A percentile compares a stretch with the other conserved stretches of the same genome.
These are phyloP conservation scores for Ancistrus triradiatus DNA, from an alignment of 2,113 vertebrate genomes.

Conservation along the genomic window DNA sequence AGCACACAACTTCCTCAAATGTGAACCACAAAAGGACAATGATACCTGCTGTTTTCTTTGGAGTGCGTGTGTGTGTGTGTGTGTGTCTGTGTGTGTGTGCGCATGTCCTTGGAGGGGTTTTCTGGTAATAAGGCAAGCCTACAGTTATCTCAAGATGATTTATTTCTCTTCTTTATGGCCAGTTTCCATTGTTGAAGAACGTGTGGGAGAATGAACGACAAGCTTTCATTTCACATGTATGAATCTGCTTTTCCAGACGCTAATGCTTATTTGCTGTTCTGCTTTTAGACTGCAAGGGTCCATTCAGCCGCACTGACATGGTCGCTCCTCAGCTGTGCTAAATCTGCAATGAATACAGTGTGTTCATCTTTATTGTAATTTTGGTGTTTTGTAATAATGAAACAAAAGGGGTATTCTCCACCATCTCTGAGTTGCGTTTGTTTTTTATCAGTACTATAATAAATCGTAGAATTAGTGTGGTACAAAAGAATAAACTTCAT, in stretches of 20 bases:
- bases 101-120: conserved; percentile 7
- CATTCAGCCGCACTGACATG: too few species aligned
- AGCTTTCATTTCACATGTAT: conserved; percentile 3
- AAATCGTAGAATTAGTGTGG: too few species aligned
- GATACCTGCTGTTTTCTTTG: conserved; percentile 25
- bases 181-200: conserved; percentile 21
- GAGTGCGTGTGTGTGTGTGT: conserved; percentile 12
- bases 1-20: conserved; percentile 14
- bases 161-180: conserved; percentile 6
- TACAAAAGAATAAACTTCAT: too few species aligned
- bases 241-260: conserved; percentile 1
- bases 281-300: conserved; percentile 14
- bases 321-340: too few species aligned
- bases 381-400: too few species aligned
- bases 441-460: too few species aligned
- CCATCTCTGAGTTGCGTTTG: too few species aligned
- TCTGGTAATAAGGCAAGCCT: conserved; percentile 27
- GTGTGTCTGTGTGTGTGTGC: conserved; percentile 7
- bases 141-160: conserved; percentile 7
- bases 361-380: too few species aligned
- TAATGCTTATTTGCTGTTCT: neutral
- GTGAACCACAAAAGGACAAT: conserved; percentile 22
- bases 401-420: too few species aligned
- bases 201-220: conserved; percentile 13
- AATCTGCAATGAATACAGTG: too few species aligned